These are phyloP conservation scores for Bombus vancouverensis DNA, from an alignment of 1,140 invertebrate species.

Conservation along the genomic window DNA sequence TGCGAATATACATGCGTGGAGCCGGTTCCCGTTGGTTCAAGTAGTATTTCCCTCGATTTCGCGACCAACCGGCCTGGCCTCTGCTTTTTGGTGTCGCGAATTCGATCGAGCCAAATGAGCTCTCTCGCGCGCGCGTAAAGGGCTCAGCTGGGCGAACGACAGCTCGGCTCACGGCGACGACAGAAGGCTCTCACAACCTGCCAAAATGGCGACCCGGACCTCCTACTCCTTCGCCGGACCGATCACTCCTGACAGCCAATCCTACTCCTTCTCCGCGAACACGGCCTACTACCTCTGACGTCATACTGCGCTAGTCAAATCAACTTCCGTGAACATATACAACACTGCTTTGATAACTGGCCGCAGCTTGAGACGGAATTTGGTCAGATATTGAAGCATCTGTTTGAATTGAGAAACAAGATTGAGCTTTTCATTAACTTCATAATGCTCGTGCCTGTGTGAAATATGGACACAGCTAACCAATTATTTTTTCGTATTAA, in stretches of 20 bases:
- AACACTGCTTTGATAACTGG: neutral
- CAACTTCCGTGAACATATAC: neutral
- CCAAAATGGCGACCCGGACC: conserved; percentile 68
- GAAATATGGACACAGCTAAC: too few relatives aligned
- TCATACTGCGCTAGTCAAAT: conserved; percentile 39
- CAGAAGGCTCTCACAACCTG: conserved; percentile 64
- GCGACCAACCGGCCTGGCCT: conserved; percentile 11
- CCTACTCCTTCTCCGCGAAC: neutral
- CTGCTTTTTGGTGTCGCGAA: conserved; percentile 18
- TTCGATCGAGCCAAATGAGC: conserved; percentile 44
- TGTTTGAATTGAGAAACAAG: too few relatives aligned
- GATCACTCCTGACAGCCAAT: conserved; percentile 54
- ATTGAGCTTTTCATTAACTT: too few relatives aligned
- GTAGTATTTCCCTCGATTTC: conserved; percentile 1
- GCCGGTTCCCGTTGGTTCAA: neutral
- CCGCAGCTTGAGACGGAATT: neutral
- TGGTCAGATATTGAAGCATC: neutral
- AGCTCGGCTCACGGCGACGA: conserved; percentile 64
- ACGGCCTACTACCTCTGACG: conserved; percentile 39
- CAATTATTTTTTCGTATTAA: too few relatives aligned
- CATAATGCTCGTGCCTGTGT: too few relatives aligned
- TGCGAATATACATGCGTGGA: neutral
- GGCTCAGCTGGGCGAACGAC: conserved; percentile 67
- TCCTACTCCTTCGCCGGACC: conserved; percentile 50
- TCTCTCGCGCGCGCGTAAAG: conserved; percentile 53